Percentiles rank a stretch among this genome's conserved stretches.
Conservation (phyloP, 1,140 invertebrate genomes). For the Rhagoletis pomonella region DNA sequence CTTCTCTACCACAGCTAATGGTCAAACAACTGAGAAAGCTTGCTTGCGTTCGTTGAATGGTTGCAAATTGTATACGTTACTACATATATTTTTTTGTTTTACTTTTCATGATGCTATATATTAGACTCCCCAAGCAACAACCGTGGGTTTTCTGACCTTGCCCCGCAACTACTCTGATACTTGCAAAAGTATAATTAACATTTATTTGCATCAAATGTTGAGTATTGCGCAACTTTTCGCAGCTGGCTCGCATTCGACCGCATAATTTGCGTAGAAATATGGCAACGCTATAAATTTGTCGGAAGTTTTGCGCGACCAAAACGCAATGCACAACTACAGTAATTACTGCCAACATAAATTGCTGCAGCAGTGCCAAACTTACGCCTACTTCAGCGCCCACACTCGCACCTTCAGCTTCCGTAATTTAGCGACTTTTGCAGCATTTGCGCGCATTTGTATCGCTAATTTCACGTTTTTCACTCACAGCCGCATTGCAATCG, state of each 20-base stretch:
- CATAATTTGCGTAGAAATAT: constrained; percentile 31
- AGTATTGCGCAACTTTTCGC: not conserved
- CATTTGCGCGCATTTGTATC: not conserved
- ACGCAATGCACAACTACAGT: not conserved
- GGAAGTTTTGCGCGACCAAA: not conserved
- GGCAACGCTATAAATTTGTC: not conserved
- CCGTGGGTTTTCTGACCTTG: not conserved
- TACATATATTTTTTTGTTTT: no score
- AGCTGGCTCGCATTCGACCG: constrained; percentile 12
- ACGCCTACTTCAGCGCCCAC: not conserved
- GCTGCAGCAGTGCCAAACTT: not conserved
- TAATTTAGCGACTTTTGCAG: not conserved
- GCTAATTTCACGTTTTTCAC: constrained; percentile 15
- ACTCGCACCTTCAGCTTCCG: not conserved
- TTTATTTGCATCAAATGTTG: constrained; percentile 34
- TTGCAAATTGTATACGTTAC: no score
- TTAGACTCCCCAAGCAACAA: no score
- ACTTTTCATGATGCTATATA: no score
- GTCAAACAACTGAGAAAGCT: no score
- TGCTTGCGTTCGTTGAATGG: no score
- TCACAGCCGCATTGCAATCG: not conserved
- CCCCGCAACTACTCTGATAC: not conserved
- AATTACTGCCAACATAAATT: constrained; percentile 12
- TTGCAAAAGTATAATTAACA: constrained; percentile 9
- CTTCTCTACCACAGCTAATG: no score